Conservation (phyloP, 2,888 invertebrate species). For the Carcina quercana region DNA sequence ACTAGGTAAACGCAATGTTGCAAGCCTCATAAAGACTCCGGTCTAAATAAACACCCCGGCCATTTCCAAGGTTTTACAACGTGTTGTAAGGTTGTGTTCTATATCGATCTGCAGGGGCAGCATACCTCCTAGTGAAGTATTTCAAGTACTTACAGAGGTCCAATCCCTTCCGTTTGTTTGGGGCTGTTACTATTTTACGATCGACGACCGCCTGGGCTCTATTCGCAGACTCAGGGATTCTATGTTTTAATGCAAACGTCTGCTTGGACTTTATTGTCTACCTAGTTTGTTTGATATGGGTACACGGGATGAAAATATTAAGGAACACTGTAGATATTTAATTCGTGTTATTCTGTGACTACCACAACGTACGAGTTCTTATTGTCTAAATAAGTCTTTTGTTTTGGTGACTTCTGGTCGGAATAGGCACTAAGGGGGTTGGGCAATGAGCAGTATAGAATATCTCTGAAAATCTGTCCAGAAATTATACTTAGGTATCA, state of each 20-base stretch:
- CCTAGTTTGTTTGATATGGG: too few species aligned
- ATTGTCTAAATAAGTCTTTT: too few species aligned
- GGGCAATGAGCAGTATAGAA: too few species aligned
- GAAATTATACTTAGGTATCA: too few species aligned
- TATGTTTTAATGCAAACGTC: slow-evolving; percentile 5
- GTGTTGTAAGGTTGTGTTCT: slow-evolving; percentile 21
- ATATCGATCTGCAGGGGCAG: slow-evolving; percentile 19
- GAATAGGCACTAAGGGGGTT: too few species aligned
- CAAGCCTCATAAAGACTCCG: slow-evolving; percentile 9
- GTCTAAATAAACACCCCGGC: slow-evolving; percentile 10
- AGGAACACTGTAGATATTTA: too few species aligned
- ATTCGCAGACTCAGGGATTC: slow-evolving; percentile 27
- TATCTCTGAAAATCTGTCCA: too few species aligned
- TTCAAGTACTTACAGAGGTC: slow-evolving; percentile 24
- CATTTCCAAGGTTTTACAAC: slow-evolving; percentile 23
- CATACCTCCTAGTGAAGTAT: slow-evolving; percentile 1
- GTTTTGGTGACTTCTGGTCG: too few species aligned
- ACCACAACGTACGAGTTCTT: too few species aligned
- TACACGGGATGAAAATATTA: too few species aligned
- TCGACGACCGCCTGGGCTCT: slow-evolving; percentile 38
- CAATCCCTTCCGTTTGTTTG: slow-evolving; percentile 34
- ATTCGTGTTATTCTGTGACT: too few species aligned
- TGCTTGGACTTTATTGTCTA: slow-evolving; percentile 3
- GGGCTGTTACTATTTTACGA: slow-evolving; percentile 57
- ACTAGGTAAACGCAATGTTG: slow-evolving; percentile 1